Conservation (phyloP, 2,113 vertebrate genomes). For the Callocephalon fimbriatum region DNA sequence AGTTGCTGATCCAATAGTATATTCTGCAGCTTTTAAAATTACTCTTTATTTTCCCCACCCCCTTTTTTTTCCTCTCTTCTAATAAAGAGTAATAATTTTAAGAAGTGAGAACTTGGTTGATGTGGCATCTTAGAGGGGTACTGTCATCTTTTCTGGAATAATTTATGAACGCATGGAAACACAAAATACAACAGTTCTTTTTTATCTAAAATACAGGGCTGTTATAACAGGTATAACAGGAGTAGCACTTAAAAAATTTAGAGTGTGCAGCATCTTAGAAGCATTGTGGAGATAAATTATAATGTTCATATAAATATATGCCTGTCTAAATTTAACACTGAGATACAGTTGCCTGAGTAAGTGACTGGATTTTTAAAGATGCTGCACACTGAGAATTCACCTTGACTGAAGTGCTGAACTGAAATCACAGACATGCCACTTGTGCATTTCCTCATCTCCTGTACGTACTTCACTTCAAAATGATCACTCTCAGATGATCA, state of each 20-base stretch:
- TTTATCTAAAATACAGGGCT: background rate
- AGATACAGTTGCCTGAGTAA: background rate
- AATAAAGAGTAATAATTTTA: background rate
- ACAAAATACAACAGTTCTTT: background rate
- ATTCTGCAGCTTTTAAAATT: background rate
- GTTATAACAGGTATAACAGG: background rate
- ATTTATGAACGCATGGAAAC: background rate
- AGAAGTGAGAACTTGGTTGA: background rate
- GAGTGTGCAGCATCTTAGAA: background rate
- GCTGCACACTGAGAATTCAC: background rate
- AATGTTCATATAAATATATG: background rate
- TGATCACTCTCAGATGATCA: background rate
- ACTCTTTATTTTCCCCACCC: background rate
- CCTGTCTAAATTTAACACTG: background rate
- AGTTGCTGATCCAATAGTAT: background rate
- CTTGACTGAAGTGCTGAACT: slow-evolving; percentile 33
- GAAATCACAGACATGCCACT: slow-evolving; percentile 3
- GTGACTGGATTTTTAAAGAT: slow-evolving; percentile 25
- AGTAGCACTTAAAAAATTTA: background rate
- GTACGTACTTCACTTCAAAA: background rate
- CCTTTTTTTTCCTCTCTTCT: background rate
- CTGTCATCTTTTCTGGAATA: background rate
- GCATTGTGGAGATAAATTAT: background rate
- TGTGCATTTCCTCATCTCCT: background rate
- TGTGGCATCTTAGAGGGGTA: background rate